Evolutionary conservation across 2,113 vertebrate species (phyloP).

Genomic region (Rhinolophus sinicus): DNA sequence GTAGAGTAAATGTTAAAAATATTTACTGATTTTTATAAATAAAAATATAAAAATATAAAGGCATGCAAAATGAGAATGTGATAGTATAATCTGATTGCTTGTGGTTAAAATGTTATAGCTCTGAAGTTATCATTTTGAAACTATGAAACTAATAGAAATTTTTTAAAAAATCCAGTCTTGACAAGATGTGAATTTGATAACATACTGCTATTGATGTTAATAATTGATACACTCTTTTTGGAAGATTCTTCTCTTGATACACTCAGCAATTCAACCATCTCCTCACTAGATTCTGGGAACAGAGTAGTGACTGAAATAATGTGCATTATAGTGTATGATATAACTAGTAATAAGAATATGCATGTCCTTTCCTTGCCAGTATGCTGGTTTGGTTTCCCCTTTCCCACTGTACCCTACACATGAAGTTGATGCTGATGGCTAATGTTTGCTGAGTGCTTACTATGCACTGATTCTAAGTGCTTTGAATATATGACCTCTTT

Average conservation of each 20-base stretch:
- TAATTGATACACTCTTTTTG: neutral
- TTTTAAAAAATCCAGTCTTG: neutral
- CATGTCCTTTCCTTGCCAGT: neutral
- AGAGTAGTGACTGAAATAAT: neutral
- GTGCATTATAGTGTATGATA: fast-evolving
- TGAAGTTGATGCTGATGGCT: neutral
- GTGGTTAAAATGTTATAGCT: neutral
- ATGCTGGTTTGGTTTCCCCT: neutral
- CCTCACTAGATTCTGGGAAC: neutral
- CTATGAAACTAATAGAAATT: neutral
- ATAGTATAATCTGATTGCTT: neutral
- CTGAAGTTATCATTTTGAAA: neutral
- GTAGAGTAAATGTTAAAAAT: neutral
- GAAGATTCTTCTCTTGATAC: neutral
- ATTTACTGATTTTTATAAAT: neutral
- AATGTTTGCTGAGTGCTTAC: neutral
- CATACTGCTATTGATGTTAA: neutral
- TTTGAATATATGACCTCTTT: neutral
- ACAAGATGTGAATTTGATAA: neutral
- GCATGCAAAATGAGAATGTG: neutral
- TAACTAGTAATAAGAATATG: neutral
- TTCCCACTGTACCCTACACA: no score
- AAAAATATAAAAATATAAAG: neutral
- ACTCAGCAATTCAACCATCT: neutral
- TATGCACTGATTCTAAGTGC: neutral